Conservation (phyloP, 2,888 invertebrate species). For the Andrena dorsata region DNA sequence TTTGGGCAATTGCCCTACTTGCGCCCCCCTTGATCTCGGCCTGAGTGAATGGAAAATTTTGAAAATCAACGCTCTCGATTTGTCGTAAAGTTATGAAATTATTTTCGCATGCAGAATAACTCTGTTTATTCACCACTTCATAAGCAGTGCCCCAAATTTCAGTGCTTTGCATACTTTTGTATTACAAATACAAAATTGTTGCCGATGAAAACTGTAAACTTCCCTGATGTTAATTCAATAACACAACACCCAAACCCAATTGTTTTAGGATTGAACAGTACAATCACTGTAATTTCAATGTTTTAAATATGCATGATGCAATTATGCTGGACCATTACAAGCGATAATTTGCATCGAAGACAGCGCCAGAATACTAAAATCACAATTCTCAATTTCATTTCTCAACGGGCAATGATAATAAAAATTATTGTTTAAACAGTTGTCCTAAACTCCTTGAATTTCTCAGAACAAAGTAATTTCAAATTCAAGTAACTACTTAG, state of each 20-base stretch:
- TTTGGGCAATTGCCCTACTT: no score
- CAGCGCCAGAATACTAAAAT: not conserved
- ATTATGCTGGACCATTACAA: not conserved
- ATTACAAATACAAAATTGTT: not conserved
- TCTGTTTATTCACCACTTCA: not conserved
- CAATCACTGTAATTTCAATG: not conserved
- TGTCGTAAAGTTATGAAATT: not conserved
- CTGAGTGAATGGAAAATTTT: no score
- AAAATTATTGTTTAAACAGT: not conserved
- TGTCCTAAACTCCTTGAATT: no score
- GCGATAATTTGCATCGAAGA: not conserved
- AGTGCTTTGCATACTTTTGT: not conserved
- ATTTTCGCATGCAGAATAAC: not conserved
- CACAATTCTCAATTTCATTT: not conserved
- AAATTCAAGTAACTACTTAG: no score
- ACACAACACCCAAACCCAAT: not conserved
- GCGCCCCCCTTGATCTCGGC: no score
- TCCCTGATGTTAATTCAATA: not conserved
- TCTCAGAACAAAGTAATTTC: no score
- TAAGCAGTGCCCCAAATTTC: not conserved
- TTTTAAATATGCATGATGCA: conserved; percentile 4
- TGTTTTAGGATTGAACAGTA: not conserved
- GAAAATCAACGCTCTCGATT: not conserved
- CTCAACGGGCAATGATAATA: not conserved
- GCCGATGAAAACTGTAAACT: not conserved